Conservation (phyloP, 2,888 invertebrate species). For the Baronia brevicornis region DNA sequence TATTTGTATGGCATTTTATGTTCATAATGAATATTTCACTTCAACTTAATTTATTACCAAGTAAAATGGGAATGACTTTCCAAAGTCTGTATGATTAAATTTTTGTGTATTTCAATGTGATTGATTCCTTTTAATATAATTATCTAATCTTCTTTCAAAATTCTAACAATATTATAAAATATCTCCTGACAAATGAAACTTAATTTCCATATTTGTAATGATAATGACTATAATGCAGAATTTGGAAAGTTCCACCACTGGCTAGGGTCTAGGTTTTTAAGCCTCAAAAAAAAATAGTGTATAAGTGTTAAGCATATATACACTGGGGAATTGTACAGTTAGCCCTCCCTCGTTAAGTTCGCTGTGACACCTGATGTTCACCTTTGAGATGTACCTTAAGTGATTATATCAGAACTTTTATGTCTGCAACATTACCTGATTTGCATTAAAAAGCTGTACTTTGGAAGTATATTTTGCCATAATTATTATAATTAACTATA, state of each 20-base stretch:
- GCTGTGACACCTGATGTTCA: slow-evolving; percentile 72
- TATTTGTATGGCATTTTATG: slow-evolving; percentile 55
- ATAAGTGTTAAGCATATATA: slow-evolving; percentile 75
- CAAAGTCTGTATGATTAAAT: slow-evolving; percentile 53
- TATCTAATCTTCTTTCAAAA: slow-evolving; percentile 10
- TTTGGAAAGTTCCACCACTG: slow-evolving; percentile 71
- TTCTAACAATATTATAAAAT: slow-evolving; percentile 38
- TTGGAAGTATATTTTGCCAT: slow-evolving; percentile 49
- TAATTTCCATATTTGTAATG: slow-evolving; percentile 40
- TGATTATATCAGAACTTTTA: slow-evolving; percentile 66
- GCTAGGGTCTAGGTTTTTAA: slow-evolving; percentile 68
- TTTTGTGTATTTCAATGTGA: slow-evolving; percentile 18
- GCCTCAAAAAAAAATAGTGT: slow-evolving; percentile 68
- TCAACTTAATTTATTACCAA: slow-evolving; percentile 75
- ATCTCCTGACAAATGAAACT: slow-evolving; percentile 47
- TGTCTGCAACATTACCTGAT: slow-evolving; percentile 45
- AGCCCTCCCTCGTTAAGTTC: slow-evolving; percentile 75
- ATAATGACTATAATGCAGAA: slow-evolving; percentile 46
- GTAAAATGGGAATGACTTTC: slow-evolving; percentile 71
- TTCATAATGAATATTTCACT: slow-evolving; percentile 75
- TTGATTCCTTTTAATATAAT: slow-evolving; percentile 17
- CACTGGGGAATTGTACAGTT: slow-evolving; percentile 75
- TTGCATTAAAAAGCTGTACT: slow-evolving; percentile 57
- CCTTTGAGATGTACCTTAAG: slow-evolving; percentile 53
- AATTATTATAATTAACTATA: slow-evolving; percentile 42